These are phyloP conservation scores for Sebastes itinus DNA, from an alignment of 2,797 vertebrate genomes.

Conservation along the genomic window DNA sequence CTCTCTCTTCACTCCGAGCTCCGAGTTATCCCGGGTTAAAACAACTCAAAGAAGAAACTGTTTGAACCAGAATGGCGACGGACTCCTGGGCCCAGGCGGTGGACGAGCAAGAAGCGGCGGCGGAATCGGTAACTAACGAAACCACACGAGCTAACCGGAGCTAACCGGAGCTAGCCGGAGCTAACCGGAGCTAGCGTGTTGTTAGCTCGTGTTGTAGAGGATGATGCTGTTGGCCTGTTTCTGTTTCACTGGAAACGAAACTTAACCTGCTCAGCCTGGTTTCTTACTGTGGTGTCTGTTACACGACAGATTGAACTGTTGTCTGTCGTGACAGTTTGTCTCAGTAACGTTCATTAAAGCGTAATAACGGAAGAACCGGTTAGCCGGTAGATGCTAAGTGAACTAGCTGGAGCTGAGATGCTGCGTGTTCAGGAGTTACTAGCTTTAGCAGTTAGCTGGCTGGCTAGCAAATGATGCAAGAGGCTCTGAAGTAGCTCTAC, in stretches of 20 bases:
- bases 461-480: constrained; percentile 16
- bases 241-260: not conserved
- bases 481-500: not conserved
- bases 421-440: constrained; percentile 38
- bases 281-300: rapidly evolving
- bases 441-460: constrained; percentile 55
- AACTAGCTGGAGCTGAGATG: constrained; percentile 17
- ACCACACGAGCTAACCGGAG: constrained; percentile 41
- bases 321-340: rapidly evolving
- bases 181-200: constrained; percentile 22
- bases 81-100: constrained; percentile 96
- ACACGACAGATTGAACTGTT: rapidly evolving
- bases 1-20: not conserved
- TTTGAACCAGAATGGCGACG: constrained; percentile 85
- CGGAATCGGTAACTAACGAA: constrained; percentile 87
- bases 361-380: not conserved
- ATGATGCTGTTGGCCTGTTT: constrained; percentile 30
- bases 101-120: constrained; percentile 94
- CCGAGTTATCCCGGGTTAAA: not conserved
- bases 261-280: rapidly evolving
- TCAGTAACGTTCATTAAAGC: not conserved
- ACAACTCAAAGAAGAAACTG: not conserved
- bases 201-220: constrained; percentile 40
- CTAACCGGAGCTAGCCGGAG: constrained; percentile 28
- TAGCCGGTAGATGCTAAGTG: no score